phyloP scores from a whole-genome alignment of 1,140 invertebrate genomes.

The Drosophila leontia region DNA sequence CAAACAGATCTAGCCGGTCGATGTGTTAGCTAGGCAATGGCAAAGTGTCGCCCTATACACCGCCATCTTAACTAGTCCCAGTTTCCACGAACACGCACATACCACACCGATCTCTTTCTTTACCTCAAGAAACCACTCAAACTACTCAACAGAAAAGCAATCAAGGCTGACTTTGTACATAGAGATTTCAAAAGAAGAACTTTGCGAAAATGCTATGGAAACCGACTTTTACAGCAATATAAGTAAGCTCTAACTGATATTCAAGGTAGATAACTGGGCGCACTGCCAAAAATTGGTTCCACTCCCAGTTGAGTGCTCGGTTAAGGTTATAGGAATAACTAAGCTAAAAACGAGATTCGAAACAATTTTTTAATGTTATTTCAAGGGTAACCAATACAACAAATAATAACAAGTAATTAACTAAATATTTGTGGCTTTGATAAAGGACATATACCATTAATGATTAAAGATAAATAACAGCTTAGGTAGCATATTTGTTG shows the following conservation, averaged over 20 bases:
- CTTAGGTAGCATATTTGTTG: constrained; percentile 38
- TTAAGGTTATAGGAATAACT: constrained; percentile 16
- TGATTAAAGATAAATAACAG: constrained; percentile 10
- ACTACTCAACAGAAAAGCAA: constrained; percentile 72
- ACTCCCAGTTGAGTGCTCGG: constrained; percentile 47
- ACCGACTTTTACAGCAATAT: constrained; percentile 67
- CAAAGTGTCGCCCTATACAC: constrained; percentile 3
- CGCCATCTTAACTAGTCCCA: constrained; percentile 30
- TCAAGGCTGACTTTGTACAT: constrained; percentile 82
- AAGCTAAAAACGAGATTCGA: constrained; percentile 31
- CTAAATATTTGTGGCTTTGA: constrained; percentile 61
- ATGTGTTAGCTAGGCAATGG: constrained; percentile 22
- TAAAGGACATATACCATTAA: constrained; percentile 52
- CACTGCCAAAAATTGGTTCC: constrained; percentile 58
- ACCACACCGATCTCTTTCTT: constrained; percentile 70
- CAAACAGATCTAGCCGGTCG: constrained; percentile 10
- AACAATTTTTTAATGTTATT: constrained; percentile 61
- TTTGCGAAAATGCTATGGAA: constrained; percentile 53
- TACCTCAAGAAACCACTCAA: constrained; percentile 66
- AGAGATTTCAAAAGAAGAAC: constrained; percentile 71
- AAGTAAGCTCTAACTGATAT: constrained; percentile 46
- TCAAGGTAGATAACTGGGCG: constrained; percentile 54
- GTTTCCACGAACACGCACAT: constrained; percentile 42
- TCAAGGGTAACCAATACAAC: constrained; percentile 62
- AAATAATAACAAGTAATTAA: constrained; percentile 34